phyloP scores from a whole-genome alignment of 2,113 vertebrate genomes.

The Colius striatus region DNA sequence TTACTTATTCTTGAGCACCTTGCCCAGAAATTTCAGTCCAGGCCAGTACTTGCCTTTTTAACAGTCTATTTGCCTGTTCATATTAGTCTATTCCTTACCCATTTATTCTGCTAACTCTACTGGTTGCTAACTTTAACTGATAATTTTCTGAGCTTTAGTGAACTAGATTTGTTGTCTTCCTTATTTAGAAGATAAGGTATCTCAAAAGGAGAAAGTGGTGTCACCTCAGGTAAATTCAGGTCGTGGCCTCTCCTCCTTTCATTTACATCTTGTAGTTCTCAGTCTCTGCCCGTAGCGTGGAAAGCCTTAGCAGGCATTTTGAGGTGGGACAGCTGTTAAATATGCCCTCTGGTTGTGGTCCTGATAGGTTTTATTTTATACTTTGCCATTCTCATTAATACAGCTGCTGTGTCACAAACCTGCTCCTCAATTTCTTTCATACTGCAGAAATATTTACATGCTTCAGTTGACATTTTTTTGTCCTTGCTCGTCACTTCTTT shows the following conservation, averaged over 20 bases:
- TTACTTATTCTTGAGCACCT: background rate
- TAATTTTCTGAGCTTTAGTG: background rate
- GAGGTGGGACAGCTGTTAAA: constrained; percentile 6
- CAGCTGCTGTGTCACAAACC: background rate
- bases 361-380: background rate
- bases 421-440: background rate
- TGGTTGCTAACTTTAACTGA: background rate
- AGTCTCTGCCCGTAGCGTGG: background rate
- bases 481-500: background rate
- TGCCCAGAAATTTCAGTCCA: background rate
- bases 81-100: background rate
- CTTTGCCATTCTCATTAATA: background rate
- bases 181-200: background rate
- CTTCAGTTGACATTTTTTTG: background rate
- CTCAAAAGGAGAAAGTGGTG: background rate
- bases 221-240: background rate
- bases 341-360: background rate
- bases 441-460: background rate
- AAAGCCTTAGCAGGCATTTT: background rate
- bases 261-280: background rate
- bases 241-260: background rate
- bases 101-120: background rate
- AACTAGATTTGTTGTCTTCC: background rate
- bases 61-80: background rate
- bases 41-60: background rate